Evolutionary conservation across 2,888 invertebrate genomes (phyloP).

Genomic region (Nemapogon koenigi): DNA sequence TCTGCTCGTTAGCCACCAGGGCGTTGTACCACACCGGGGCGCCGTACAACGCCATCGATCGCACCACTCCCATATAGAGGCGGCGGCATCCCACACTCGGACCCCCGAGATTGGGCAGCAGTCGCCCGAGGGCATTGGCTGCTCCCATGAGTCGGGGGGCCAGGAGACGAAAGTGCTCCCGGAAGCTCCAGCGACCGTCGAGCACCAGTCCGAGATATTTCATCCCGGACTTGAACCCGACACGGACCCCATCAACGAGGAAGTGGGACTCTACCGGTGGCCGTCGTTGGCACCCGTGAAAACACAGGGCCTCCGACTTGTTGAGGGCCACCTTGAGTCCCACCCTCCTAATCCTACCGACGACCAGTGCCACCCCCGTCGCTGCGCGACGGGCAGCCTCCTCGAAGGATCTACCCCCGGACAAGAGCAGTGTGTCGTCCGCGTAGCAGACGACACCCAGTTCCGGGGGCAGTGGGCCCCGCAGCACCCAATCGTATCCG

Average conservation of each 20-base stretch:
- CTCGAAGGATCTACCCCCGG: constrained; percentile 6
- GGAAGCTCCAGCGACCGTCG: no score
- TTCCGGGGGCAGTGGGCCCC: constrained; percentile 8
- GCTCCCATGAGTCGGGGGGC: background rate
- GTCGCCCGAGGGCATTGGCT: background rate
- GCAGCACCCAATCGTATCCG: constrained; percentile 11
- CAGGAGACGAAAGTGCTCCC: no score
- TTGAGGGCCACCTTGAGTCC: background rate
- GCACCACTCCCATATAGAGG: background rate
- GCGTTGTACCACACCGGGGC: constrained; percentile 1
- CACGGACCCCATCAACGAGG: background rate
- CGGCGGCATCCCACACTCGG: constrained; percentile 1
- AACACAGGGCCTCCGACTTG: constrained; percentile 2
- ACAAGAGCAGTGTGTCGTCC: constrained; percentile 13
- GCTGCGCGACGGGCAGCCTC: constrained; percentile 8
- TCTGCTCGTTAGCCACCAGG: background rate
- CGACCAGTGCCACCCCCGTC: no score
- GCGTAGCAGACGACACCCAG: constrained; percentile 13
- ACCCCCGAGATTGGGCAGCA: constrained; percentile 3
- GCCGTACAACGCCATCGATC: constrained; percentile 4
- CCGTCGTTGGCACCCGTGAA: constrained; percentile 1
- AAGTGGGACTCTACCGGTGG: background rate
- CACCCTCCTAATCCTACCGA: constrained; percentile 2
- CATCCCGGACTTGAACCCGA: no score
- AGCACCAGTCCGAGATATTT: no score